Conservation (phyloP, 2,113 vertebrate genomes). For the Chlamydotis undulata region DNA sequence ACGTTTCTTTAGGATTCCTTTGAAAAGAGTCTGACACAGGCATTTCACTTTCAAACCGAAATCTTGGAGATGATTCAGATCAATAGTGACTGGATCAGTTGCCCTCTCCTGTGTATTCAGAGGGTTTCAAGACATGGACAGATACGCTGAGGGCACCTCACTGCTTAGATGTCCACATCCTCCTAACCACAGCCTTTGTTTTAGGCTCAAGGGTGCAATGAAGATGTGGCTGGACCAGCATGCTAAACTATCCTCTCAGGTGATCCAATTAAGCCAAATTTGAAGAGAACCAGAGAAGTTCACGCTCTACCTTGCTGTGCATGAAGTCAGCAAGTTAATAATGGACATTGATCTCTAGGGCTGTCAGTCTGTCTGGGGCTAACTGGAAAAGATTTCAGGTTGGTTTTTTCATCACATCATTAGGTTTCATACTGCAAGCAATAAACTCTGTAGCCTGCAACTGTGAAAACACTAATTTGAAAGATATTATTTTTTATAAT, state of each 20-base stretch:
- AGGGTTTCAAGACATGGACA: neutral
- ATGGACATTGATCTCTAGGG: slow-evolving; percentile 35
- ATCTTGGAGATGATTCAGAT: neutral
- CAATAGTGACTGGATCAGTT: neutral
- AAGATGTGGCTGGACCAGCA: neutral
- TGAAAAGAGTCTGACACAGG: accelerated
- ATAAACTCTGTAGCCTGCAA: slow-evolving; percentile 15
- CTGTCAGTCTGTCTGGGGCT: slow-evolving; percentile 22
- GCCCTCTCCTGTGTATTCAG: neutral
- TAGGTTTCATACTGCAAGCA: slow-evolving; percentile 38
- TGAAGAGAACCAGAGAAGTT: slow-evolving; percentile 56
- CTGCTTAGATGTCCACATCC: neutral
- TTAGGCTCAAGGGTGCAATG: slow-evolving; percentile 23
- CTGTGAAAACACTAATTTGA: slow-evolving; percentile 40
- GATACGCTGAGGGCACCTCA: neutral
- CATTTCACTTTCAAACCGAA: neutral
- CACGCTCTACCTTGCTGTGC: slow-evolving; percentile 23
- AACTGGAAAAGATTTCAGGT: neutral
- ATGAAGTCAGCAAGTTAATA: slow-evolving; percentile 44
- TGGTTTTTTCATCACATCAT: neutral
- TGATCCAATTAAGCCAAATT: slow-evolving; percentile 59
- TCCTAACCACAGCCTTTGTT: slow-evolving; percentile 29
- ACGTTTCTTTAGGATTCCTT: neutral
- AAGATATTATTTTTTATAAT: neutral
- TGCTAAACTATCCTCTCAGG: slow-evolving; percentile 42